Conservation (phyloP, 2,797 vertebrate species). For the Ptychobarbus kaznakovi region DNA sequence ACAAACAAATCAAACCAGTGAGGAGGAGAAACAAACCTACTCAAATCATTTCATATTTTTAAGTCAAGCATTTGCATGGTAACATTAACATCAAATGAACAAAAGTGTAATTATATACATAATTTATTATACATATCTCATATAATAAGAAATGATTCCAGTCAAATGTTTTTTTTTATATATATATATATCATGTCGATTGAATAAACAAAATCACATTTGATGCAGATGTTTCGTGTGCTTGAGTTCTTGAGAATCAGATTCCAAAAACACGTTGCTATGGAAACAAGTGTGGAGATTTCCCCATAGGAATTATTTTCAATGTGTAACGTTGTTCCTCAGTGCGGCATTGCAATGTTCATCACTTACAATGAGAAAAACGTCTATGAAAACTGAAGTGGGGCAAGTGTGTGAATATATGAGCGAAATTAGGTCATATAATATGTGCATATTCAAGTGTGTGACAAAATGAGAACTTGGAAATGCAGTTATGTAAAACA, state of each 20-base stretch:
- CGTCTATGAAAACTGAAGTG: conserved; percentile 60
- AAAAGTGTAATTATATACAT: conserved; percentile 87
- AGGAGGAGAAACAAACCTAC: conserved; percentile 66
- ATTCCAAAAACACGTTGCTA: conserved; percentile 84
- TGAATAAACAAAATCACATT: conserved; percentile 83
- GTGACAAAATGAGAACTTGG: conserved; percentile 46
- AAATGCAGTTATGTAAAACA: conserved; percentile 33
- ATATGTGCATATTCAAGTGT: background rate
- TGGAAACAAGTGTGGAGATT: conserved; percentile 79
- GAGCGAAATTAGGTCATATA: conserved; percentile 4
- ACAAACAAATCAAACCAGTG: conserved; percentile 82
- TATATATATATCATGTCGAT: conserved; percentile 69
- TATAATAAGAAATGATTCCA: conserved; percentile 87
- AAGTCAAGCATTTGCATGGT: conserved; percentile 83
- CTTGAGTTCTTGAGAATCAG: conserved; percentile 93
- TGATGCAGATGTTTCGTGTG: conserved; percentile 91
- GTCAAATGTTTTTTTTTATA: conserved; percentile 69
- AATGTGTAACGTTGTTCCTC: conserved; percentile 72
- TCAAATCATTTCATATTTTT: conserved; percentile 72
- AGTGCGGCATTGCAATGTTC: conserved; percentile 77
- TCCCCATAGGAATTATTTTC: conserved; percentile 45
- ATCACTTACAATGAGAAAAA: conserved; percentile 77
- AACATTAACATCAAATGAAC: conserved; percentile 86
- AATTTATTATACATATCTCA: conserved; percentile 74
- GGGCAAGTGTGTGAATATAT: conserved; percentile 16